Percentiles rank a stretch among this genome's conserved stretches.
Evolutionary conservation across 2,888 invertebrate genomes (phyloP).

Genomic region (Flexamia atlantica): DNA sequence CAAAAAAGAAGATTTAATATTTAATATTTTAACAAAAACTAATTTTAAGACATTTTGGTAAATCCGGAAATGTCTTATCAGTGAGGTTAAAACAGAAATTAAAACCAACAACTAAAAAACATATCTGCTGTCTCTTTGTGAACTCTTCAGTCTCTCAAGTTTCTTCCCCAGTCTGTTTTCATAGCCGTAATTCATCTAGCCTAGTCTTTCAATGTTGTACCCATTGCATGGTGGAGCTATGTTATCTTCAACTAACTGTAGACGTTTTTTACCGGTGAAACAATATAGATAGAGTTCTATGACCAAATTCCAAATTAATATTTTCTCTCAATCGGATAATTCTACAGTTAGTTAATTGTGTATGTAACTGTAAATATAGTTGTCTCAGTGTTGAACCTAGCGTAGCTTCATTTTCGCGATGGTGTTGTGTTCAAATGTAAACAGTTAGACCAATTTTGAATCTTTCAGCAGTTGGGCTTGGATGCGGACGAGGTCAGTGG

Average conservation of each 20-base stretch:
- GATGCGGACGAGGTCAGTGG: conserved; percentile 91
- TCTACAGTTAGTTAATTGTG: conserved; percentile 58
- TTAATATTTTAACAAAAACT: too few species aligned
- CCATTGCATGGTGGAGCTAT: conserved; percentile 68
- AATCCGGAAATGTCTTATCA: too few species aligned
- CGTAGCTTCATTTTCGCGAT: conserved; percentile 68
- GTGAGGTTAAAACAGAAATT: neutral
- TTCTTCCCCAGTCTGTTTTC: conserved; percentile 40
- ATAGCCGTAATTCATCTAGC: conserved; percentile 56
- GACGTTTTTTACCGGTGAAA: conserved; percentile 17
- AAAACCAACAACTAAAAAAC: neutral
- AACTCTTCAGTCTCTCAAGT: neutral
- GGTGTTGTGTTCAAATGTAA: conserved; percentile 63
- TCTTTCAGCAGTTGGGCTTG: conserved; percentile 95
- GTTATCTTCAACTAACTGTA: conserved; percentile 67
- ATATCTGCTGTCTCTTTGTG: neutral
- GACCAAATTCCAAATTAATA: conserved; percentile 1
- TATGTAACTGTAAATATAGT: conserved; percentile 60
- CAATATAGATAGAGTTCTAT: neutral
- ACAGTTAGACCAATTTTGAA: conserved; percentile 70
- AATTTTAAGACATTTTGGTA: too few species aligned
- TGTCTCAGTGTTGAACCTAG: conserved; percentile 66
- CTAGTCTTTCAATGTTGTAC: conserved; percentile 59
- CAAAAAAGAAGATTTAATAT: too few species aligned
- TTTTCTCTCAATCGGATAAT: neutral